Base-by-base conservation (phyloP, 2,797 vertebrate genomes). In the Aotus griseimembra region DNA sequence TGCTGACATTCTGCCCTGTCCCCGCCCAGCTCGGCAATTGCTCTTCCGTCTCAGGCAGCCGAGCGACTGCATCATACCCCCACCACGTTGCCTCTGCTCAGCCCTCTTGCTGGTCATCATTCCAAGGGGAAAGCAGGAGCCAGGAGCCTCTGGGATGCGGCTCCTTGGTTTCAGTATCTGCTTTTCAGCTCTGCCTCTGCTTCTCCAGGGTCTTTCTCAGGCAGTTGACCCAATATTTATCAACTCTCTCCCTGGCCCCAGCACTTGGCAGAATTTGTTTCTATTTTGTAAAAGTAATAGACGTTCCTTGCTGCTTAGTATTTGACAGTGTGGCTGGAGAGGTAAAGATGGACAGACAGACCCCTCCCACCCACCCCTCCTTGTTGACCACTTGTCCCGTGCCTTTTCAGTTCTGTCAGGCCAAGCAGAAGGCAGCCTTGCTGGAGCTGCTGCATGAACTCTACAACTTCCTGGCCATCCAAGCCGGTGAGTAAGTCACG, bases 401-500 rank as follows among this genome's bases (percentile, higher is more conserved):
- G 72, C 87, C 73, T 95, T 98, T 97, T 26, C 98, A 99, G 99
- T 99, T 98, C 98, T 99, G 99, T 94, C 98, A 98, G 93, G 97
- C 97, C 96, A 98, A 99, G 97, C 98, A 99, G 95, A 98, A 98
- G 98, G 98, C 99, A 0, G 17, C 97, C 28, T 48, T 98, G 88
- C 98, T 99, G 97, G 98, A 97, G 0, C 14, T 99, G 94, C 98
- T 99, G 94, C 98, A 99, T 0, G 98, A 99, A 94, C 90, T 99
- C n/a, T 99, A 99, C 98, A 98, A 93, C 95, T 99, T 99, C 98
- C 98, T 99, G 97, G 98, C 99, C 5, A 3, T 98, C 96, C 98
- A 99, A 97, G 99, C 99, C 2, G 99, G 99, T 99, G 96, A 98
- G 99, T 98, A 11, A 67, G 46, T 75, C 1, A 3, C 7, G 1